A percentile compares a stretch with the other conserved stretches of the same genome.
phyloP scores from a whole-genome alignment of 2,888 invertebrate genomes.

The Cybosia mesomella region DNA sequence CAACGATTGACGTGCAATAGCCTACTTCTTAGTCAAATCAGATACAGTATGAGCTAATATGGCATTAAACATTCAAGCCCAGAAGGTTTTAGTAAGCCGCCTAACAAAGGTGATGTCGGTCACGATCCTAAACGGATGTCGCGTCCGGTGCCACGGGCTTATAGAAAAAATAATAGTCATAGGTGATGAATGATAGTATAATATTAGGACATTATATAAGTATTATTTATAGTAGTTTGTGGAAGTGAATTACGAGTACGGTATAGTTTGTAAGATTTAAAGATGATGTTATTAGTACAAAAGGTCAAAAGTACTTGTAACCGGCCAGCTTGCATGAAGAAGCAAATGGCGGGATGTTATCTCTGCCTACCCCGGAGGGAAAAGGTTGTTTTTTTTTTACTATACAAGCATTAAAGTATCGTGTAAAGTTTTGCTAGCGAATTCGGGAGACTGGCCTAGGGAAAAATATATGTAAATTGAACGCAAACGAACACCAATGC shows the following conservation, averaged over 20 bases:
- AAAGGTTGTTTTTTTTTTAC: no score
- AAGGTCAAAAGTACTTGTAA: no score
- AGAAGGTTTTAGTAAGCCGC: constrained; percentile 65
- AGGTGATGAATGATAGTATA: constrained; percentile 53
- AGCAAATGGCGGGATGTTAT: no score
- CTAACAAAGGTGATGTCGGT: constrained; percentile 66
- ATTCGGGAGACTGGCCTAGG: no score
- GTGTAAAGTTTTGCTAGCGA: no score
- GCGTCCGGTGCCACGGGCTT: constrained; percentile 72
- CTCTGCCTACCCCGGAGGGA: no score
- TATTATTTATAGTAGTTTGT: constrained; percentile 42
- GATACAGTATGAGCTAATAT: constrained; percentile 68
- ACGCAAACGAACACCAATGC: no score
- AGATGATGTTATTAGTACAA: background rate
- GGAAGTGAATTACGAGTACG: constrained; percentile 27
- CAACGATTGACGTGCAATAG: constrained; percentile 24
- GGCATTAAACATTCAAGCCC: constrained; percentile 77
- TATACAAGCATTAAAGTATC: no score
- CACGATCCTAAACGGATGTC: constrained; percentile 80
- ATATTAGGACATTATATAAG: constrained; percentile 37
- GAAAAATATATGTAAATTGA: no score
- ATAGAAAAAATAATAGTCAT: constrained; percentile 54
- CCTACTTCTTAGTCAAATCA: constrained; percentile 51
- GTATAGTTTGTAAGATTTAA: constrained; percentile 9
- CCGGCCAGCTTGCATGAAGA: no score